Evolutionary conservation across 2,113 vertebrate genomes (phyloP).

Genomic region (Bos indicus): DNA sequence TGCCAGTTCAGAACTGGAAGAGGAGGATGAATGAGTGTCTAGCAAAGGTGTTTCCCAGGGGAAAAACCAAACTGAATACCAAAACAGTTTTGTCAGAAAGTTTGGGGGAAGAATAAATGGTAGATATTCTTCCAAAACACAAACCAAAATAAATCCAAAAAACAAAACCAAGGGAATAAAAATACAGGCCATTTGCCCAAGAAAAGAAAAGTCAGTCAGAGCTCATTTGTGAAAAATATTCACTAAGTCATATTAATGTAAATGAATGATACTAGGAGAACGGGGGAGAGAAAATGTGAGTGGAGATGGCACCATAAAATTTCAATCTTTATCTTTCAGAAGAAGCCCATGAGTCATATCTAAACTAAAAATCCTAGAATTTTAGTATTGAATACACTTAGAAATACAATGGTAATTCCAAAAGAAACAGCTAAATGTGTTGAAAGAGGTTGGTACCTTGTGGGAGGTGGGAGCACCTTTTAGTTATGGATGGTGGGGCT

Average conservation of each 20-base stretch:
- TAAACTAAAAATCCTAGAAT: not conserved
- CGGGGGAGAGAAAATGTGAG: not conserved
- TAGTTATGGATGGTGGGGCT: not conserved
- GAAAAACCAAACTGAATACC: not conserved
- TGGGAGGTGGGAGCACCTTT: not conserved
- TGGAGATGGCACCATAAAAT: not conserved
- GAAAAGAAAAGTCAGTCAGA: not conserved
- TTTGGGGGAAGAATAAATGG: not conserved
- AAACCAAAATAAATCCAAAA: not conserved
- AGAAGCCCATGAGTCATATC: not conserved
- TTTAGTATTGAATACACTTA: not conserved
- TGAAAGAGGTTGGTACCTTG: not conserved
- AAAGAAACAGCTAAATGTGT: not conserved
- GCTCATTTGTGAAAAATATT: not conserved
- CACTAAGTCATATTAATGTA: not conserved
- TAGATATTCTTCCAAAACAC: not conserved
- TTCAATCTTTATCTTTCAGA: not conserved
- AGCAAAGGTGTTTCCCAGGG: not conserved
- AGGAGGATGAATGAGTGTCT: not conserved
- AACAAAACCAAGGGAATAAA: not conserved
- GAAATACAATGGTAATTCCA: not conserved
- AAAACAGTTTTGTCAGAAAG: not conserved
- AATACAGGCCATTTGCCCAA: not conserved
- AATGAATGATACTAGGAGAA: not conserved
- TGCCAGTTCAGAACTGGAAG: not conserved